Percentiles rank a stretch among this genome's conserved stretches.
Evolutionary conservation across 2,113 vertebrate species (phyloP).

Genomic region (Bettongia penicillata): DNA sequence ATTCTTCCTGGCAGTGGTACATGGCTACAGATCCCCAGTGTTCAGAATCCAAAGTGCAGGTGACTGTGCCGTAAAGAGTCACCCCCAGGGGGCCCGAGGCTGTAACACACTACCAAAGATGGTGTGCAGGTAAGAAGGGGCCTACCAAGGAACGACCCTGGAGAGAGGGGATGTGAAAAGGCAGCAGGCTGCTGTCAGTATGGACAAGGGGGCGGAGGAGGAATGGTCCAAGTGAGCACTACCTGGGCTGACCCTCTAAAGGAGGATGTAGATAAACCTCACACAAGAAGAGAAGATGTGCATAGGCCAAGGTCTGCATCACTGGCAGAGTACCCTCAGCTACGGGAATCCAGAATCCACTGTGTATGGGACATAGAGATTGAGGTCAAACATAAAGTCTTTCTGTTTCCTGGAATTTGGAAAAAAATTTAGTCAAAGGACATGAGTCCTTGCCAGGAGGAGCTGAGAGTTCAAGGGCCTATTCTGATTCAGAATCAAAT

Average conservation of each 20-base stretch:
- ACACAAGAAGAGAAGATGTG: background rate
- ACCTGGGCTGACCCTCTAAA: background rate
- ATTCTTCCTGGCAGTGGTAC: background rate
- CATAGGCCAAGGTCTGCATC: background rate
- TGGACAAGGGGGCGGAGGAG: background rate
- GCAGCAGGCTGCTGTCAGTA: background rate
- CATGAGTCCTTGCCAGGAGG: background rate
- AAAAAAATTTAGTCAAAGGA: background rate
- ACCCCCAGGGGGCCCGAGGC: background rate
- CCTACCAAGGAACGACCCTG: background rate
- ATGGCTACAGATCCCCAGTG: background rate
- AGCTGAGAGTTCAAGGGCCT: background rate
- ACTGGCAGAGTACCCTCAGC: too few species aligned
- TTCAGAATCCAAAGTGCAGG: background rate
- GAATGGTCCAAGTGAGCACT: background rate
- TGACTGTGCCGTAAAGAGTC: background rate
- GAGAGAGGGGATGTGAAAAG: background rate
- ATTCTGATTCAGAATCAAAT: background rate
- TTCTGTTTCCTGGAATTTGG: background rate
- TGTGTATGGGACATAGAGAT: background rate
- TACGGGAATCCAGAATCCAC: too few species aligned
- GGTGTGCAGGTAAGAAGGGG: background rate
- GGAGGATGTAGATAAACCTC: background rate
- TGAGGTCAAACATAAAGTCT: background rate
- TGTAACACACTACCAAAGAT: background rate